These are phyloP conservation scores for Helogale parvula DNA, from an alignment of 2,113 vertebrate species.

Conservation along the genomic window DNA sequence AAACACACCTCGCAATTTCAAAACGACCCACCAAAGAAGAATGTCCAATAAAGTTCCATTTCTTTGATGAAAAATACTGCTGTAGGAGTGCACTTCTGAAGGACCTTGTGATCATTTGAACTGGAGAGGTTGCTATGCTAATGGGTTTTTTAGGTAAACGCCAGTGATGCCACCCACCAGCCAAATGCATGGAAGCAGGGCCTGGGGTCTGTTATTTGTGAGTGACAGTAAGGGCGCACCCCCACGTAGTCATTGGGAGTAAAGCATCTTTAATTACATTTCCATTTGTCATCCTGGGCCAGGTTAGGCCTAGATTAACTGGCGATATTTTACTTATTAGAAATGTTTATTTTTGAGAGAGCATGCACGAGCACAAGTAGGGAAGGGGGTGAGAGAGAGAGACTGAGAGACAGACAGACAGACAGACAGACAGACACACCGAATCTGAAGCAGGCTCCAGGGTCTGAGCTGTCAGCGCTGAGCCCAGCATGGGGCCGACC, in stretches of 20 bases:
- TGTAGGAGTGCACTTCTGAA: neutral
- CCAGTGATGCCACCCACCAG: neutral
- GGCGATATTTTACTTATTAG: neutral
- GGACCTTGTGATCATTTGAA: neutral
- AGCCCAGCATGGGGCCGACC: too few relatives aligned
- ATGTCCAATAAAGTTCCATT: neutral
- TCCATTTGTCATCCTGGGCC: neutral
- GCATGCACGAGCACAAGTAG: too few relatives aligned
- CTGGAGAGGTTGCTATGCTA: neutral
- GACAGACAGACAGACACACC: too few relatives aligned
- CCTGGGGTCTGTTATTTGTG: neutral
- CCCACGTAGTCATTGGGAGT: neutral
- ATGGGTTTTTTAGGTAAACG: neutral
- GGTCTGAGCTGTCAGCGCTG: too few relatives aligned
- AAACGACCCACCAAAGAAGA: neutral
- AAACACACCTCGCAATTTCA: neutral
- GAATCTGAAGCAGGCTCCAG: too few relatives aligned
- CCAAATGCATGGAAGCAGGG: neutral
- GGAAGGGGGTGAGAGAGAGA: too few relatives aligned
- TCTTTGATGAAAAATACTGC: neutral
- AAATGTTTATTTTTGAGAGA: too few relatives aligned
- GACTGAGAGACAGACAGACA: too few relatives aligned
- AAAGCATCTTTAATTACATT: neutral
- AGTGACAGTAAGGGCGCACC: too few relatives aligned
- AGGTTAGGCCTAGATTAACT: neutral